Base-by-base conservation (phyloP, 2,113 vertebrate species). In the Cyprinodon variegatus region DNA sequence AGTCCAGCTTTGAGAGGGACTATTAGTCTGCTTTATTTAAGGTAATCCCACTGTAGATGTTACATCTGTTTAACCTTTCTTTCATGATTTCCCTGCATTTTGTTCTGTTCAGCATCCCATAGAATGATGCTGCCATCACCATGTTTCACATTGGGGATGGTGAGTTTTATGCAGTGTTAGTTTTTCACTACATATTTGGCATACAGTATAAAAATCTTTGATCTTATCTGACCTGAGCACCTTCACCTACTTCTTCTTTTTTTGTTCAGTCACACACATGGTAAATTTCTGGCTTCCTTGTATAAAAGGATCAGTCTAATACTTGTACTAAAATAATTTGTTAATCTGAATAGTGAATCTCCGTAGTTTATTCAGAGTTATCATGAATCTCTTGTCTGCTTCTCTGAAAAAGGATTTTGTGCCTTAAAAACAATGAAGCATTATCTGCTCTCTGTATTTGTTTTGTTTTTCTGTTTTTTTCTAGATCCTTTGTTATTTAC, bases 401-500 rank as follows among this genome's bases (percentile, higher is more conserved):
- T n/a, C 17, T n/a, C 20, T 20, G 20, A n/a, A 15, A 48, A 48
- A 57, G 2, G 14, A 15, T 17, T 50, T 50, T 50, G 48, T 3
- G 17, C 48, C 15, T 6, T 5, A 17, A 50, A 17, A 1, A 43
- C 43, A 40, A 17, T 40, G 61, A 38, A 65, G 10, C 39, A 40
- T 11, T 39, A 38, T 64, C 7, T 41, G 38, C 38, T 64, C 62
- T 40, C 62, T 8, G 20, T 50, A 46, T 36, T 22, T 0, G 7
- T 37, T 38, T 15, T 17, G 15, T 17, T 11, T 37, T 38, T 38
- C 29, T 38, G 29, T 12, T 64, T 57, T 77, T 68, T 77, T 64
- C 0, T 66, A 29, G 29, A 29, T 83, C 65, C 17, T 60, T 76
- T 60, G n/a, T 9, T 77, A 69, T 69, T 63, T 39, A 39, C 65